Evolutionary conservation across 2,888 invertebrate genomes (phyloP).

Genomic region (Luffia ferchaultella): DNA sequence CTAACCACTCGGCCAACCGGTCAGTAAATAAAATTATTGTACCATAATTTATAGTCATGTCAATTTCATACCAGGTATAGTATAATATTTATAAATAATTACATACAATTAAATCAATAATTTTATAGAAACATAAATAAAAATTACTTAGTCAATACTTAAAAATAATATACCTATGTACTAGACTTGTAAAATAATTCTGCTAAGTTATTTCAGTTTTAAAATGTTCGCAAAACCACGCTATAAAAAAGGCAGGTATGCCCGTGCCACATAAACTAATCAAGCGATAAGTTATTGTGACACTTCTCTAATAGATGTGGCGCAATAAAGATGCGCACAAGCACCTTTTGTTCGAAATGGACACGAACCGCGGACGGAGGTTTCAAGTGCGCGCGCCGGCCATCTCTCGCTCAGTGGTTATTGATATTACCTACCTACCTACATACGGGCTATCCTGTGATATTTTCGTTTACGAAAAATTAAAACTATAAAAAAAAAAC

Average conservation of each 20-base stretch:
- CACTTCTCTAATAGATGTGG: constrained; percentile 25
- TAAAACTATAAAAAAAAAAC: no score
- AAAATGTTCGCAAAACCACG: constrained; percentile 10
- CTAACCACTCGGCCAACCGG: no score
- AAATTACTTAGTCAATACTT: background rate
- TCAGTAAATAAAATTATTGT: no score
- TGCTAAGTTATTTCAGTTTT: background rate
- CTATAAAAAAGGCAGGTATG: constrained; percentile 17
- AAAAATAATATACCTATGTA: background rate
- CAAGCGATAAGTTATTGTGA: constrained; percentile 32
- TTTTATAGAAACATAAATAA: background rate
- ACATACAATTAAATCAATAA: background rate
- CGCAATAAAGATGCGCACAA: constrained; percentile 5
- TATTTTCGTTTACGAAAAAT: no score
- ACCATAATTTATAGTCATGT: background rate
- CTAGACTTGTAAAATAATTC: background rate
- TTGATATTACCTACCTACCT: no score
- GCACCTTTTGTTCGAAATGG: constrained; percentile 7
- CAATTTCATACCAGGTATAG: background rate
- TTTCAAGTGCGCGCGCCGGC: no score
- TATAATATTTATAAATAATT: background rate
- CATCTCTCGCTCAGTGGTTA: no score
- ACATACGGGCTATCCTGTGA: no score
- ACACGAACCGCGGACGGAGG: no score
- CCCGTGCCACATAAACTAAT: constrained; percentile 40